Evolutionary conservation across 2,113 vertebrate species (phyloP).

Genomic region (Sphyrna mokarran): DNA sequence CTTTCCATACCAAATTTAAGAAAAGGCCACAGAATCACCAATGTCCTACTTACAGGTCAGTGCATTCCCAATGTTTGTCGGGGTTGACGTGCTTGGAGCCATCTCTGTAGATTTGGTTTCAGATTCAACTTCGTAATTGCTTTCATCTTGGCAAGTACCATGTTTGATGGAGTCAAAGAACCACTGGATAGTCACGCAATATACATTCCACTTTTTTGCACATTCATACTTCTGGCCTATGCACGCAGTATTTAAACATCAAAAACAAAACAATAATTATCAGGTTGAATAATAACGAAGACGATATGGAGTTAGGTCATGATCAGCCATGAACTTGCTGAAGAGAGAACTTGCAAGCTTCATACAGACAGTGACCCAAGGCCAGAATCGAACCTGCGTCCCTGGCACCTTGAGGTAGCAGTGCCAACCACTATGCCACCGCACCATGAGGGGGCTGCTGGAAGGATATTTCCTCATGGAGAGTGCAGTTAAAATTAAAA

Average conservation of each 20-base stretch:
- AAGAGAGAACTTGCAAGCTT: too few relatives aligned
- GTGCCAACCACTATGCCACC: too few relatives aligned
- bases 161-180: constrained; percentile 90
- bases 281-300: neutral
- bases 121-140: constrained; percentile 65
- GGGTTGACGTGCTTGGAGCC: constrained; percentile 78
- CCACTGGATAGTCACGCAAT: constrained; percentile 85
- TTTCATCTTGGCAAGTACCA: constrained; percentile 89
- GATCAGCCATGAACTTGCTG: too few relatives aligned
- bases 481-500: neutral
- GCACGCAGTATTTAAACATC: neutral
- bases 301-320: neutral
- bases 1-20: neutral
- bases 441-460: neutral
- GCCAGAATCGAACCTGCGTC: too few relatives aligned
- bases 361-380: too few relatives aligned
- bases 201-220: constrained; percentile 90
- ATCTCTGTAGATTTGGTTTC: constrained; percentile 44
- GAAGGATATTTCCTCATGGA: neutral
- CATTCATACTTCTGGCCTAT: constrained; percentile 95
- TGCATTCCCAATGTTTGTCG: constrained; percentile 57
- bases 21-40: neutral
- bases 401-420: too few relatives aligned
- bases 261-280: neutral
- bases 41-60: constrained; percentile 56